Percentiles rank a stretch among this genome's conserved stretches.
These are phyloP conservation scores for Bombus waltoni DNA, from an alignment of 1,140 invertebrate species.

Conservation along the genomic window DNA sequence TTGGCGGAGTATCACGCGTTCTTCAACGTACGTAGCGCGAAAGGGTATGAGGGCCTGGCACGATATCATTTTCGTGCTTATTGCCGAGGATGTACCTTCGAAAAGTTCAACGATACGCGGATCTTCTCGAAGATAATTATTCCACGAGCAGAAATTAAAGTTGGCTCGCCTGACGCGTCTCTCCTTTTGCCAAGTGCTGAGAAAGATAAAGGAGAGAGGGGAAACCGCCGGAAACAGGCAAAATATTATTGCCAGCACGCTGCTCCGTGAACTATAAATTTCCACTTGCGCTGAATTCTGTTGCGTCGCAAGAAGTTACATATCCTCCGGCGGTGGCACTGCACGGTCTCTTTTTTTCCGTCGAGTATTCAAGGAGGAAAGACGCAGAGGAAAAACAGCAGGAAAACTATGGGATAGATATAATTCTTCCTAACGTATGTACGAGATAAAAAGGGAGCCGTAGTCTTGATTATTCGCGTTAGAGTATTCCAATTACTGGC, in stretches of 20 bases:
- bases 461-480: background rate
- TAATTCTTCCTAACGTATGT: slow-evolving; percentile 1
- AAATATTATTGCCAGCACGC: slow-evolving; percentile 32
- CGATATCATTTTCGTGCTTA: background rate
- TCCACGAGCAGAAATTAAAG: slow-evolving; percentile 20
- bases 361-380: background rate
- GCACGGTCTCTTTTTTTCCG: background rate
- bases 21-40: background rate
- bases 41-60: background rate
- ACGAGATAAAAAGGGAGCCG: background rate
- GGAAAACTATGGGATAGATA: background rate
- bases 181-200: background rate
- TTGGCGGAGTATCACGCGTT: background rate
- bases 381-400: background rate
- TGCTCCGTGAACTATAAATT: slow-evolving; percentile 19
- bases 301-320: slow-evolving; percentile 19
- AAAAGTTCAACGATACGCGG: slow-evolving; percentile 4
- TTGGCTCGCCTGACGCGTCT: background rate
- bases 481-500: background rate
- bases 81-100: background rate
- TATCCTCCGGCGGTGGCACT: background rate
- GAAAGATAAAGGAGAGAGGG: background rate
- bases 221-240: slow-evolving; percentile 15
- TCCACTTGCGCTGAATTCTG: background rate
- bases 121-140: slow-evolving; percentile 14